Conservation (phyloP, 2,113 vertebrate species). For the Orcinus orca region DNA sequence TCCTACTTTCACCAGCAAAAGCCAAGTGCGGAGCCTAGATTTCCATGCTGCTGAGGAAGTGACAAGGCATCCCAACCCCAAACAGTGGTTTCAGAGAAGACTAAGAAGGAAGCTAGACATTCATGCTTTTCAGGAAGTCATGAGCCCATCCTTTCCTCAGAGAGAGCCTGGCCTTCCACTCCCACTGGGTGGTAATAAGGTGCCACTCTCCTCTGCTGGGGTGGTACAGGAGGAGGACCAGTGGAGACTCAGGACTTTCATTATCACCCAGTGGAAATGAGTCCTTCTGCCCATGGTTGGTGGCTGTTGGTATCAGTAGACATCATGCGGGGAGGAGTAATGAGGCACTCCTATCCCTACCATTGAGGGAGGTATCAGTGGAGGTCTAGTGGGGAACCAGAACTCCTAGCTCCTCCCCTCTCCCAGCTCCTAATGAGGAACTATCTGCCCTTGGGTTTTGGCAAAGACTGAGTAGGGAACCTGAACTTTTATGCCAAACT, state of each 20-base stretch:
- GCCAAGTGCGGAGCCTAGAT: background rate
- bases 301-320: background rate
- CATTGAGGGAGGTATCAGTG: background rate
- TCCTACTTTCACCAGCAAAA: background rate
- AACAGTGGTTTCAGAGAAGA: background rate
- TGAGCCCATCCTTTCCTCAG: background rate
- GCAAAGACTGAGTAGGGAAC: background rate
- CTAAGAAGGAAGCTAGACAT: background rate
- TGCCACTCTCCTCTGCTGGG: background rate
- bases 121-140: background rate
- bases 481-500: background rate
- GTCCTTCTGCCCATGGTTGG: background rate
- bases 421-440: background rate
- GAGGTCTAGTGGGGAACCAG: background rate
- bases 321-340: background rate
- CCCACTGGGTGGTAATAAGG: background rate
- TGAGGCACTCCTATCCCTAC: background rate
- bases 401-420: accelerated
- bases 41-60: background rate
- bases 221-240: background rate
- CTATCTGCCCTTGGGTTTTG: background rate
- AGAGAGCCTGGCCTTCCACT: background rate
- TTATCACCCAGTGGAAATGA: background rate
- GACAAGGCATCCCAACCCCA: background rate
- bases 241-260: background rate